Percentiles rank a stretch among this genome's conserved stretches.
Evolutionary conservation across 64 coral and sea anemone species (phyloP).

Genomic region (Catalaphyllia jardinei): DNA sequence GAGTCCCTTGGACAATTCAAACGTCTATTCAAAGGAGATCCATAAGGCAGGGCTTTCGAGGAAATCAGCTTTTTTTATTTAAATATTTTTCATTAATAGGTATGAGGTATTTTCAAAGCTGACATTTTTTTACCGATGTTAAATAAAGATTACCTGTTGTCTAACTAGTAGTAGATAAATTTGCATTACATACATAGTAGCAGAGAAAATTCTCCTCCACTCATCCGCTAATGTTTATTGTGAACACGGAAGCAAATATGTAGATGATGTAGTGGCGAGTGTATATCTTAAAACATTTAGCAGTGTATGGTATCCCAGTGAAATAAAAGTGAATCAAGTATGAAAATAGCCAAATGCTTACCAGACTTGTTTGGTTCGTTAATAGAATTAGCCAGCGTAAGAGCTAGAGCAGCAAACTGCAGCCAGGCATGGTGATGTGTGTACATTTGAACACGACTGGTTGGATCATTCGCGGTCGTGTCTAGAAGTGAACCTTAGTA

Average conservation of each 20-base stretch:
- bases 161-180: too few species aligned
- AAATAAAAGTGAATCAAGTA: background rate
- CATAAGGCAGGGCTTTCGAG: too few species aligned
- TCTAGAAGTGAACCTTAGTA: slow-evolving; percentile 51
- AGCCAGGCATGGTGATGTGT: slow-evolving; percentile 95
- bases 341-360: slow-evolving; percentile 8
- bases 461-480: slow-evolving; percentile 72
- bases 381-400: slow-evolving; percentile 80
- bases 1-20: too few species aligned
- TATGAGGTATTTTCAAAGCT: too few species aligned
- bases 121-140: too few species aligned
- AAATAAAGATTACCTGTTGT: too few species aligned
- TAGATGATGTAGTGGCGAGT: background rate
- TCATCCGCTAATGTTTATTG: background rate
- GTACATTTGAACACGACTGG: slow-evolving; percentile 72
- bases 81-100: too few species aligned
- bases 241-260: background rate
- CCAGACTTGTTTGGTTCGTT: slow-evolving; percentile 84
- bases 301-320: too few species aligned
- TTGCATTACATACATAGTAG: too few species aligned
- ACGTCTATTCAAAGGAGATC: too few species aligned
- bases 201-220: background rate
- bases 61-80: too few species aligned
- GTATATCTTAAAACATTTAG: too few species aligned
- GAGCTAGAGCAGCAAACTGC: slow-evolving; percentile 79